A percentile compares a stretch with the other conserved stretches of the same genome.
Conservation (phyloP, 2,113 vertebrate genomes). For the Leuciscus idus region DNA sequence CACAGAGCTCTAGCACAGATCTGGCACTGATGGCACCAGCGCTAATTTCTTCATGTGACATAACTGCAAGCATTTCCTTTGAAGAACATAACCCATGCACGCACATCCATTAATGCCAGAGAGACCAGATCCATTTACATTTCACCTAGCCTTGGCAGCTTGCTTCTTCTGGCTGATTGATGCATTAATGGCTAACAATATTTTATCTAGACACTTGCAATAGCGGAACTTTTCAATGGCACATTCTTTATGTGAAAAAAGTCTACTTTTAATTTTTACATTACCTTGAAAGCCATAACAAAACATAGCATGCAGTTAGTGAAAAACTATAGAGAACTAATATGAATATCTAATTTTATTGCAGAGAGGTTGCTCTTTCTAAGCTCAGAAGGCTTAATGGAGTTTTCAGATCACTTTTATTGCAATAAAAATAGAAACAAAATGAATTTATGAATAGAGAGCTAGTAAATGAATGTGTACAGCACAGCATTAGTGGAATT, state of each 20-base stretch:
- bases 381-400: background rate
- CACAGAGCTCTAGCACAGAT: slow-evolving; percentile 22
- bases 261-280: background rate
- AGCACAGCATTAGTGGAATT: background rate
- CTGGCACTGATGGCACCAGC: slow-evolving; percentile 17
- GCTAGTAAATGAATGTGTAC: background rate
- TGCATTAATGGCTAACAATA: slow-evolving; percentile 5
- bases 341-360: too few species aligned
- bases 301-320: background rate
- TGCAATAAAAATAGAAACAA: background rate
- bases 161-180: slow-evolving; percentile 16
- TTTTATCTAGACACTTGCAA: slow-evolving; percentile 11
- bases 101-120: background rate
- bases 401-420: background rate
- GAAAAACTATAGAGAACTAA: too few species aligned
- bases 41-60: slow-evolving; percentile 45
- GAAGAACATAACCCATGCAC: background rate
- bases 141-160: background rate
- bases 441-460: background rate
- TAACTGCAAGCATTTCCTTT: slow-evolving; percentile 23
- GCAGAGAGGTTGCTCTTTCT: too few species aligned
- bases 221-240: background rate
- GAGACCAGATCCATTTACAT: slow-evolving; percentile 5
- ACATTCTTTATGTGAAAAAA: slow-evolving; percentile 1
- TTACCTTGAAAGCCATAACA: background rate